Base-by-base conservation (phyloP, 2,797 vertebrate genomes). In the Channa striata region DNA sequence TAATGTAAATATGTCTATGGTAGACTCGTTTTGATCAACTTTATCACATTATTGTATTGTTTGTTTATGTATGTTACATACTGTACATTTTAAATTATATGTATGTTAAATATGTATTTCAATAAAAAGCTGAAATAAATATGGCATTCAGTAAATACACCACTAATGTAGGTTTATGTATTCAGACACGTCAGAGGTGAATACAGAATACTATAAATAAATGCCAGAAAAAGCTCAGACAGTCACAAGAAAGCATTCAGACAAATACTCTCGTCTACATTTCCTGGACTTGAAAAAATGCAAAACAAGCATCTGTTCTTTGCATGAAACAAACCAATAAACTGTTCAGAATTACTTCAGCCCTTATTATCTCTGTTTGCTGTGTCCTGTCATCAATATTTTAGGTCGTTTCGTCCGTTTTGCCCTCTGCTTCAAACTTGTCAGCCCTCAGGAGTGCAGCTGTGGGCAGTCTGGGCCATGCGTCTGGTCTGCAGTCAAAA, bases 401-500 rank as follows among this genome's bases (percentile, higher is more conserved):
- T 62, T 82, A 98, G 97, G 90, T 96, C 96, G 0, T 97, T 99
- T 84, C 94, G 93, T 88, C 97, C 97, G 0, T 98, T 99, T 89
- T 95, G 94, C 78, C 94, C 95, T 6, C 92, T 98, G 11, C 96
- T 99, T 82, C 92, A 95, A 73, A 93, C 95, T 47, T 92, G 91
- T 74, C 94, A 95, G 87, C 95, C 96, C 14, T 87, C 97, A 1
- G 97, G 96, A 65, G 96, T 98, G 44, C 97, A 99, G 92, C 92
- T 98, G 37, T 98, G 97, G 97, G 97, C 97, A 68, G 95, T 96
- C 66, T 98, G 97, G 97, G 97, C 96, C 56, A 95, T 99, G 91
- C 95, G 96, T 58, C 96, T 97, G 0, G 95, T 98, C 78, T 97
- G 96, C 93, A 96, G 93, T 89, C 97, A 97, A 90, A 97, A 98